Base-by-base conservation (phyloP, 2,888 invertebrate species). In the Sarcophaga caerulescens region DNA sequence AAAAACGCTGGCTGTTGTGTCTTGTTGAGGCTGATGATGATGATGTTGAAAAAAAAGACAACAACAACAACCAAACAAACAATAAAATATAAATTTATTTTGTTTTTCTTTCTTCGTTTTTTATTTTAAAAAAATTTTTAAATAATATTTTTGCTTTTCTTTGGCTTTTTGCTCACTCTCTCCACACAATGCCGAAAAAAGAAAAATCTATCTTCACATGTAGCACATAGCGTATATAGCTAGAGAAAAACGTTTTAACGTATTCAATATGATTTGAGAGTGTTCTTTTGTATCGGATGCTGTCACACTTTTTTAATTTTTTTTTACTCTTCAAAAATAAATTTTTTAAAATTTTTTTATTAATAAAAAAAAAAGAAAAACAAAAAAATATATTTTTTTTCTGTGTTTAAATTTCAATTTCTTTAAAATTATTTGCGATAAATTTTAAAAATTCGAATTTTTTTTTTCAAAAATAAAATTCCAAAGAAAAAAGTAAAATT, bases 1-100 rank as follows among this genome's bases (percentile, higher is more conserved):
- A 84, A 76, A 81, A 81, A 75, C 78, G 74, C 71, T 82, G 35
- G 74, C 71, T 82, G 35, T 82, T 66, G 71, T 66, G 5, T 71
- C 19, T 73, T 73, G 47, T 25, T 57, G 52, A 59, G 76, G 70
- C n/a, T 65, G 63, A 17, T 63, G 69, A 68, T 75, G 45, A 80
- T 81, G 80, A 81, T 85, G 81, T 78, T 78, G 80, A 66, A 81
- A 71, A 52, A 75, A 84, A 81, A 66, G 78, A 84, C 78, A 45
- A 81, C 66, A 84, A 81, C 71, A 81, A 84, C 81, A 62, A 81
- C 66, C 84, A 74, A 62, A 84, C 66, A 84, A 81, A 81, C 78
- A 86, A 86, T 84, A 81, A 81, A 86, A 81, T 75, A 70, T 14
- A 14, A 52, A 14, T 52, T 52, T 52, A 12, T 17, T 52, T 52